phyloP scores from a whole-genome alignment of 2,113 vertebrate species.

The Copsychus sechellarum region DNA sequence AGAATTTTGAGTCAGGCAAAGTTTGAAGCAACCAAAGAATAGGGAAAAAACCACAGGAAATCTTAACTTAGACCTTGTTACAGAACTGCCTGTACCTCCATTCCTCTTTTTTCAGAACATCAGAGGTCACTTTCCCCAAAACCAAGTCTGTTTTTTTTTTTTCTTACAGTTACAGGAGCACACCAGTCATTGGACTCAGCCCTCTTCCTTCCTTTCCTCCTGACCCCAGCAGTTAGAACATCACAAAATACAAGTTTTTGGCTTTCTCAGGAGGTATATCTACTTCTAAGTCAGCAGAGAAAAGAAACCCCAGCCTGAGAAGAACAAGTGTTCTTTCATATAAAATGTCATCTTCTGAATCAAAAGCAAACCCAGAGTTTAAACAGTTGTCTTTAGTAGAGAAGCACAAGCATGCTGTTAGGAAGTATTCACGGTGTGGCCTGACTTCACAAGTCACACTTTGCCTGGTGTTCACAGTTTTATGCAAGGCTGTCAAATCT shows the following conservation, averaged over 20 bases:
- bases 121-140: background rate
- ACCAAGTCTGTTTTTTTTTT: background rate
- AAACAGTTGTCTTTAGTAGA: background rate
- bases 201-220: background rate
- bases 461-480: background rate
- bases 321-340: background rate
- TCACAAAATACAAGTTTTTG: background rate
- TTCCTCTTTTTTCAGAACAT: background rate
- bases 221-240: background rate
- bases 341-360: background rate
- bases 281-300: background rate
- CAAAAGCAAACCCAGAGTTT: background rate
- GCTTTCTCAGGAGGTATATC: background rate
- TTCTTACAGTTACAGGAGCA: background rate
- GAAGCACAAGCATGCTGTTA: background rate
- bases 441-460: background rate
- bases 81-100: background rate
- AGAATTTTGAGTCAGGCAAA: background rate
- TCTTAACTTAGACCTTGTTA: background rate
- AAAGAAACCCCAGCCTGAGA: background rate
- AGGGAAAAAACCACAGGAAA: background rate
- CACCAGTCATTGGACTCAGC: background rate
- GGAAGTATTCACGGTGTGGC: fast-evolving
- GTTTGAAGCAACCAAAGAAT: background rate
- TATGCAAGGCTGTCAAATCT: background rate